phyloP scores from a whole-genome alignment of 2,888 invertebrate species.

The Eristalis arbustorum region DNA sequence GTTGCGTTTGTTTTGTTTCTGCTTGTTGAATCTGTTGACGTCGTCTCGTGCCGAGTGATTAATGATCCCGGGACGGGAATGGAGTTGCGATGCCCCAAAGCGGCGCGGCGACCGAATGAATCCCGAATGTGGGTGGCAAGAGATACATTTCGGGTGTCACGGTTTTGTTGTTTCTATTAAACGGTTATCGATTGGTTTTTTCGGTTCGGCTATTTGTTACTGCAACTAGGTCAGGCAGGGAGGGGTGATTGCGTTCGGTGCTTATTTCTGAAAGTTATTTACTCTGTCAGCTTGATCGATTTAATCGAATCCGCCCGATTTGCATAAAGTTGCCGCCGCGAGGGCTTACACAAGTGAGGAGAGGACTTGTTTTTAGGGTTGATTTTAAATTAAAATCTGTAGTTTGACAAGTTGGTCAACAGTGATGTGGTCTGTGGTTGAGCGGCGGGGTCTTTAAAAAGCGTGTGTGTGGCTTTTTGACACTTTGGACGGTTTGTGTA shows the following conservation, averaged over 20 bases:
- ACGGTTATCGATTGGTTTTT: conserved; percentile 50
- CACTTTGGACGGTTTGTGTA: no score
- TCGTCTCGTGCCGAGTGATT: conserved; percentile 52
- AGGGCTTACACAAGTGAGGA: neutral
- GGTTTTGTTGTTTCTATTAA: conserved; percentile 49
- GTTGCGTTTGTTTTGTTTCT: conserved; percentile 29
- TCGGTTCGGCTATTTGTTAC: neutral
- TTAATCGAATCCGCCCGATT: neutral
- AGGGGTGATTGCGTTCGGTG: neutral
- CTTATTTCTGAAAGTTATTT: neutral
- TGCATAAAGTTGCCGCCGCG: neutral
- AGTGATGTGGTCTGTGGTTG: neutral
- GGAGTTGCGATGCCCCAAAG: conserved; percentile 19
- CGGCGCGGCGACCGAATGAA: conserved; percentile 27
- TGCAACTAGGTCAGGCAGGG: conserved; percentile 6
- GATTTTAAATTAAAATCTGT: neutral
- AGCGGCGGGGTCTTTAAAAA: neutral
- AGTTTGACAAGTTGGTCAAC: neutral
- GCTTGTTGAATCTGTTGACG: conserved; percentile 34
- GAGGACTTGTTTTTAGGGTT: neutral
- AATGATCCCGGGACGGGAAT: conserved; percentile 47
- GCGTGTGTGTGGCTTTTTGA: no score
- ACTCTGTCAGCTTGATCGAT: neutral
- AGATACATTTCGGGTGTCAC: conserved; percentile 50
- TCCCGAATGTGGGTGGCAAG: neutral